A percentile compares a stretch with the other conserved stretches of the same genome.
These are phyloP conservation scores for Scaptomyza caliginosa DNA, from an alignment of 2,888 invertebrate genomes.

Conservation along the genomic window DNA sequence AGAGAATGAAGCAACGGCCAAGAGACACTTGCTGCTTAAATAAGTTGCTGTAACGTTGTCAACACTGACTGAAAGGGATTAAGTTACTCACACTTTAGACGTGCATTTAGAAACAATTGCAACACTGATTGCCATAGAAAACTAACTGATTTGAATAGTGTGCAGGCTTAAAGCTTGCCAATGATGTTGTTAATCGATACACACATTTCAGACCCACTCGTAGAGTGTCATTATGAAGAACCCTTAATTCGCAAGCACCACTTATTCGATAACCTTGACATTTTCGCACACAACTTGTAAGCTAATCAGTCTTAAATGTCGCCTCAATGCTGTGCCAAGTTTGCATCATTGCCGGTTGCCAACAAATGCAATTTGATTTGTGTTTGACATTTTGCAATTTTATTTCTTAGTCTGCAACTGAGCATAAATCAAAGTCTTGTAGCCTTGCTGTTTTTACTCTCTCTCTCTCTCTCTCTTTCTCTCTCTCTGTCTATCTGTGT, in stretches of 20 bases:
- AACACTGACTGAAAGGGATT: constrained; percentile 42
- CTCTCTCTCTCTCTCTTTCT: no score
- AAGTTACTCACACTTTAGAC: constrained; percentile 31
- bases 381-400: constrained; percentile 70
- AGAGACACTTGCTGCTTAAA: constrained; percentile 69
- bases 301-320: constrained; percentile 29
- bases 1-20: neutral
- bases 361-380: constrained; percentile 71
- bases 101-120: constrained; percentile 56
- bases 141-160: constrained; percentile 13
- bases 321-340: constrained; percentile 42
- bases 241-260: neutral
- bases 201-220: neutral
- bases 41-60: constrained; percentile 53
- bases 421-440: constrained; percentile 62
- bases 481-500: neutral
- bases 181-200: neutral
- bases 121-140: constrained; percentile 62
- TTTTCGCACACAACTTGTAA: constrained; percentile 19
- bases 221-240: neutral
- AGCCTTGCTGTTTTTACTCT: neutral
- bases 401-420: constrained; percentile 49
- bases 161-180: no score
- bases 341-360: constrained; percentile 24
- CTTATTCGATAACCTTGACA: constrained; percentile 58